Evolutionary conservation across 2,113 vertebrate genomes (phyloP).

Genomic region (Bucco capensis): DNA sequence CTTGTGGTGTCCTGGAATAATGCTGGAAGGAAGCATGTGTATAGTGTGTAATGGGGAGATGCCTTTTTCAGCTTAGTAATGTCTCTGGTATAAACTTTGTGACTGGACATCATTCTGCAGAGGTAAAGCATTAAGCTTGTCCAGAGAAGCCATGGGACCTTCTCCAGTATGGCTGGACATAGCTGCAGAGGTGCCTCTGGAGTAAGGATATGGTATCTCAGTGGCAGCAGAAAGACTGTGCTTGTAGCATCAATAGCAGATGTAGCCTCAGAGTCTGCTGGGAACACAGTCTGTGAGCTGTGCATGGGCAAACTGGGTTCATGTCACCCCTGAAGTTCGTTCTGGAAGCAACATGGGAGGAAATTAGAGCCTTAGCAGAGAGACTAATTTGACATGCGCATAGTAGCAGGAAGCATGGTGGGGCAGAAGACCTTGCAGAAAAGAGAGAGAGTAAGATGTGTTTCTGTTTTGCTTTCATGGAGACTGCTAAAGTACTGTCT

Average conservation of each 20-base stretch:
- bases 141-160: background rate
- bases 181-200: background rate
- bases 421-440: background rate
- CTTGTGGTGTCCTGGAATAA: background rate
- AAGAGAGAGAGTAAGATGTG: background rate
- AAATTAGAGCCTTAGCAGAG: background rate
- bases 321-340: background rate
- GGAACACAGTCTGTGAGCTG: background rate
- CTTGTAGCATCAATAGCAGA: background rate
- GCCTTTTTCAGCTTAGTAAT: background rate
- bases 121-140: background rate
- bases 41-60: fast-evolving
- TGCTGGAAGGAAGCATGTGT: fast-evolving
- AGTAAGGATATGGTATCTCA: background rate
- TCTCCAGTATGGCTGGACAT: background rate
- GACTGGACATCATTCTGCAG: background rate
- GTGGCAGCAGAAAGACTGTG: background rate
- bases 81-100: background rate
- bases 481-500: background rate
- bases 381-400: fast-evolving
- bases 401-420: background rate
- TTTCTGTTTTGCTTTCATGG: background rate
- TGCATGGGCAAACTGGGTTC: fast-evolving
- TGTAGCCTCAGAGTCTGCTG: fast-evolving
- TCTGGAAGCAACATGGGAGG: background rate